These are phyloP conservation scores for Rhinoderma darwinii DNA, from an alignment of 2,113 vertebrate species.

Conservation along the genomic window DNA sequence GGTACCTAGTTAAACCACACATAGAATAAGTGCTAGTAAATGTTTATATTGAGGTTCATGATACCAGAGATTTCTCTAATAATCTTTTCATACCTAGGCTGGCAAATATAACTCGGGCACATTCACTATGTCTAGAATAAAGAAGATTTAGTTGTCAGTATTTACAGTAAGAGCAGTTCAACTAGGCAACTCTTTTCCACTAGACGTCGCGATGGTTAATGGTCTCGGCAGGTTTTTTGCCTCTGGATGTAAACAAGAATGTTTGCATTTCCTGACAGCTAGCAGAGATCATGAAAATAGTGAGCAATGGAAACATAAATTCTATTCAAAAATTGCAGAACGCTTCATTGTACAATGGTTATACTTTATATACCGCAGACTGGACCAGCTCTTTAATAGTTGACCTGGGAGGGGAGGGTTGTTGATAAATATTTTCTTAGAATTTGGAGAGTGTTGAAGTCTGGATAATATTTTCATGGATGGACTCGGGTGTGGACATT, in stretches of 20 bases:
- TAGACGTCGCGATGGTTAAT: no score
- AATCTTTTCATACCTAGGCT: no score
- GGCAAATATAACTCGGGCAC: not conserved
- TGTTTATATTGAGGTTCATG: no score
- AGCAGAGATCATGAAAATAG: no score
- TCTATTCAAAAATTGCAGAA: not conserved
- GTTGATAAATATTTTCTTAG: not conserved
- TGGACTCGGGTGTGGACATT: not conserved
- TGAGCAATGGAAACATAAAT: no score
- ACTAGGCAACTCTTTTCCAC: no score
- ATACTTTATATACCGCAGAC: not conserved
- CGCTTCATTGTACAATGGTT: not conserved
- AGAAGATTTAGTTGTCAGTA: no score
- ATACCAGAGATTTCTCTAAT: not conserved
- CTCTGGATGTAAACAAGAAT: no score
- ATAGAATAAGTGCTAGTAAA: not conserved
- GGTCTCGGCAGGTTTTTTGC: no score
- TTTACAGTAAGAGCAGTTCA: no score
- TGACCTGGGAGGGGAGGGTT: constrained; percentile 12
- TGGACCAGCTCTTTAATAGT: not conserved
- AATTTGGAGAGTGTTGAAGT: not conserved
- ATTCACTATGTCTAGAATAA: no score
- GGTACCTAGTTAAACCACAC: not conserved
- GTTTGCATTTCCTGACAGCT: no score
- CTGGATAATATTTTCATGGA: not conserved